phyloP scores from a whole-genome alignment of 2,113 vertebrate genomes.

The Rissa tridactyla region DNA sequence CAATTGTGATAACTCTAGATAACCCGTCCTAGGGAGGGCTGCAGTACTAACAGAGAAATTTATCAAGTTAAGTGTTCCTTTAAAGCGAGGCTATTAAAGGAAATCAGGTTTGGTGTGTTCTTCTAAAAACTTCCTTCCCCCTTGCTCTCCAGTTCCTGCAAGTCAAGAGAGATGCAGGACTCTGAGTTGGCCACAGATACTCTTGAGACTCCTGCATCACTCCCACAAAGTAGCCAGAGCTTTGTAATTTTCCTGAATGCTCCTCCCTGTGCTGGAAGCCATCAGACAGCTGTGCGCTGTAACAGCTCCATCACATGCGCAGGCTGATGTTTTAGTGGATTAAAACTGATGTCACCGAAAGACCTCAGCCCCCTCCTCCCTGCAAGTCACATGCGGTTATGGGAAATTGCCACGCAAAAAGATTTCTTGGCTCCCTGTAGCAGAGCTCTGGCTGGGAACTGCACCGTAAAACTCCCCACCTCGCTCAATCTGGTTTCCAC shows the following conservation, averaged over 20 bases:
- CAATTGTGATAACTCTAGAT: not conserved
- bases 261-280: not conserved
- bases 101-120: not conserved
- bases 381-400: not conserved
- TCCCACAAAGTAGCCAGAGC: not conserved
- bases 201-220: not conserved
- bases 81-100: not conserved
- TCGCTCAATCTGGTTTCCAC: accelerated
- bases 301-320: not conserved
- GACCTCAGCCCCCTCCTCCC: not conserved
- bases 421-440: not conserved
- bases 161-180: not conserved
- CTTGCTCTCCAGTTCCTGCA: not conserved
- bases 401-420: not conserved
- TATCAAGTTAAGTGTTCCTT: not conserved
- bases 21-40: not conserved
- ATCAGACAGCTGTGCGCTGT: not conserved
- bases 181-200: not conserved
- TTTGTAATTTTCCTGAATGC: not conserved
- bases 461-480: accelerated
- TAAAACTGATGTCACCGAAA: not conserved
- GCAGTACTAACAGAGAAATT: not conserved
- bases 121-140: conserved; percentile 9
- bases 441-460: not conserved
- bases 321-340: not conserved